Percentiles rank a stretch among this genome's conserved stretches.
These are phyloP conservation scores for Leptodactylus fallax DNA, from an alignment of 2,797 vertebrate genomes.

Conservation along the genomic window DNA sequence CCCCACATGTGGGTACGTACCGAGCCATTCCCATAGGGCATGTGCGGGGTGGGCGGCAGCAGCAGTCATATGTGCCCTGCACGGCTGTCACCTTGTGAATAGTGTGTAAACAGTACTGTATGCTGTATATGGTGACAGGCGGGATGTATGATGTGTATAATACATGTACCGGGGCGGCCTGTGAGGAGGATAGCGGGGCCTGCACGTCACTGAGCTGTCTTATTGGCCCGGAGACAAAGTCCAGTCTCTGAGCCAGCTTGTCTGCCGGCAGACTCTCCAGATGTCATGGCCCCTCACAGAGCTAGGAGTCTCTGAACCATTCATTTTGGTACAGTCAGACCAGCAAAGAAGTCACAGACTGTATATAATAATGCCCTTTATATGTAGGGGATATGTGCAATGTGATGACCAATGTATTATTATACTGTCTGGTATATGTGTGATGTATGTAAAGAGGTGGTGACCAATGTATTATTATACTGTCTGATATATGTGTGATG, in stretches of 20 bases:
- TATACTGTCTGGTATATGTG: not conserved
- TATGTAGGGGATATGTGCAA: not conserved
- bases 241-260: not conserved
- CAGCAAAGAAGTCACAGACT: too few relatives aligned
- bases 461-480: too few relatives aligned
- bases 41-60: not conserved
- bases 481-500: too few relatives aligned
- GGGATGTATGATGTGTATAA: too few relatives aligned
- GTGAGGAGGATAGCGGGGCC: not conserved
- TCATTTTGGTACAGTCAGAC: not conserved
- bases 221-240: conserved; percentile 3
- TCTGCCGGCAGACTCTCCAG: not conserved
- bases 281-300: not conserved
- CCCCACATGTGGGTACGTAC: not conserved
- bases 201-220: not conserved
- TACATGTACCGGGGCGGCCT: too few relatives aligned
- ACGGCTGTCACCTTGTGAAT: not conserved
- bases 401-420: not conserved
- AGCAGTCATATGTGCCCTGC: not conserved
- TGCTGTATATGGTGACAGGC: not conserved
- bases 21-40: too few relatives aligned
- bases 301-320: not conserved
- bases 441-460: not conserved
- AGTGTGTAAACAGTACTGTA: too few relatives aligned
- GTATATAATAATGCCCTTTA: not conserved